Conservation (phyloP, 2,113 vertebrate species). For the Cyanistes caeruleus region DNA sequence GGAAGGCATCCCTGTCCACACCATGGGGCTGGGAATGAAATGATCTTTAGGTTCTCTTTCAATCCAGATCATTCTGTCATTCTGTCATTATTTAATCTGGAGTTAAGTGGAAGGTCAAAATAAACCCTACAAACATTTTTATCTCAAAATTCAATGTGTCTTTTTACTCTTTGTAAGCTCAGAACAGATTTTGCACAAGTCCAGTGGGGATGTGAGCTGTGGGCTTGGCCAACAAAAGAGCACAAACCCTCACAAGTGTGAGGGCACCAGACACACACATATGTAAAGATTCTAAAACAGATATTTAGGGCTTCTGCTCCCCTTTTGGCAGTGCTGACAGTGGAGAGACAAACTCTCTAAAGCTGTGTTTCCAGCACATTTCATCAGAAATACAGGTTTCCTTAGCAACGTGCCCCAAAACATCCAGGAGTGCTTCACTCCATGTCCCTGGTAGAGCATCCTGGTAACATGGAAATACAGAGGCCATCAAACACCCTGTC, state of each 20-base stretch:
- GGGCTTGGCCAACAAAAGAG: background rate
- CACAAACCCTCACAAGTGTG: accelerated
- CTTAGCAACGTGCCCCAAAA: background rate
- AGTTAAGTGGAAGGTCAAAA: background rate
- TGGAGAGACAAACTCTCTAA: background rate
- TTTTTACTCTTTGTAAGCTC: background rate
- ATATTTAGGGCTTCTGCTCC: background rate
- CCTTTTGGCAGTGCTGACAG: background rate
- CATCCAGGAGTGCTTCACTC: background rate
- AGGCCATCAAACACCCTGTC: accelerated
- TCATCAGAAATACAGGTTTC: background rate
- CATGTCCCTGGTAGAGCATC: background rate
- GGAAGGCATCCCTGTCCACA: accelerated
- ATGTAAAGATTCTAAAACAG: background rate
- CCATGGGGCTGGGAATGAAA: background rate
- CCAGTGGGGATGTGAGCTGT: background rate
- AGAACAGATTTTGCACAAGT: background rate
- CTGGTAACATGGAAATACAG: background rate
- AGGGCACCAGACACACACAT: background rate
- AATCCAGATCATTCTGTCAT: background rate
- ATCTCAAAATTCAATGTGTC: too few species aligned
- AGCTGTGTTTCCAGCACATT: background rate
- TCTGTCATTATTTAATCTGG: background rate
- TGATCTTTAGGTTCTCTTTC: background rate
- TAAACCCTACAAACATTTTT: background rate